These are phyloP conservation scores for Rugalucina vietnamica DNA, from an alignment of 2,888 invertebrate genomes.

Conservation along the genomic window DNA sequence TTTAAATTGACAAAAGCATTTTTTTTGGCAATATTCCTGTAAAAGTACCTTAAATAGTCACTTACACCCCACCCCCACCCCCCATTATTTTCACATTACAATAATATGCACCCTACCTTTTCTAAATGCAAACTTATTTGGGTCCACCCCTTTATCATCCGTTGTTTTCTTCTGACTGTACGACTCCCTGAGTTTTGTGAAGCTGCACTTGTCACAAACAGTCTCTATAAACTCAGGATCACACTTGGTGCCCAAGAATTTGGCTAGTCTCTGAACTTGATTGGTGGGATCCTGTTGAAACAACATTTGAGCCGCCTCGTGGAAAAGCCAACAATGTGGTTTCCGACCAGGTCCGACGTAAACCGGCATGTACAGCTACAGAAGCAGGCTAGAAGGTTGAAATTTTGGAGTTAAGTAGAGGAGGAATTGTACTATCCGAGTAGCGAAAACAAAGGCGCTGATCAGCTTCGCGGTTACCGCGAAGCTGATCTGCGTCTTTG, in stretches of 20 bases:
- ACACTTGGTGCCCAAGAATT: constrained; percentile 44
- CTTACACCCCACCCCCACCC: not conserved
- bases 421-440: no score
- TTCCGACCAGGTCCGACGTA: no score
- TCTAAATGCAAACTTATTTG: constrained; percentile 49
- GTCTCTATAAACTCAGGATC: constrained; percentile 38
- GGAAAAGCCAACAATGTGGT: no score
- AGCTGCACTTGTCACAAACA: constrained; percentile 51
- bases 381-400: no score
- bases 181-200: constrained; percentile 46
- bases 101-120: constrained; percentile 42
- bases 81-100: no score
- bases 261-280: constrained; percentile 40
- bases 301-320: not conserved
- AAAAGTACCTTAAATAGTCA: not conserved
- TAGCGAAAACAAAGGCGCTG: no score
- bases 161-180: constrained; percentile 38
- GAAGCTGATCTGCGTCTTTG: no score
- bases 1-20: no score
- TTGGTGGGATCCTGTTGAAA: constrained; percentile 32
- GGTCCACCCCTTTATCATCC: constrained; percentile 24
- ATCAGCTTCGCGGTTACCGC: no score
- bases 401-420: no score
- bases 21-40: no score
- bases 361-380: no score